A percentile compares a stretch with the other conserved stretches of the same genome.
Evolutionary conservation across 2,888 invertebrate genomes (phyloP).

Genomic region (Zhuqinia jingwanae): DNA sequence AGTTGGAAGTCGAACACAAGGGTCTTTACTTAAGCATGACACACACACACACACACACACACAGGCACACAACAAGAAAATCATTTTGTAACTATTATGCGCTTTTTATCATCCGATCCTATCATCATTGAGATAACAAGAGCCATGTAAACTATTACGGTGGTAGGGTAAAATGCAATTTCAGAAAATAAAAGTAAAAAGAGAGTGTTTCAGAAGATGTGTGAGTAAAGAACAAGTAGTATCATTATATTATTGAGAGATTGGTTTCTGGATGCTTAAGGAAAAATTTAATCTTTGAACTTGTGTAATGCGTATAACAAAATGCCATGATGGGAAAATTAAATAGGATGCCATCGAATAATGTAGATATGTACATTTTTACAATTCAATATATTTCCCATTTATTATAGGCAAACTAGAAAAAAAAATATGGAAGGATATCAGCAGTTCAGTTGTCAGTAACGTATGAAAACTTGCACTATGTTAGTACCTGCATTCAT

Average conservation of each 20-base stretch:
- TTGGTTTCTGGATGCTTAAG: neutral
- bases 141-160: neutral
- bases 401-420: too few species aligned
- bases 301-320: neutral
- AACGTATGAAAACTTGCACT: too few species aligned
- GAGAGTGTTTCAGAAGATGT: neutral
- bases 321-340: too few species aligned
- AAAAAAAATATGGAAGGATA: too few species aligned
- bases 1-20: neutral
- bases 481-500: neutral
- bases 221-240: too few species aligned
- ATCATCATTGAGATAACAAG: slow-evolving; percentile 46
- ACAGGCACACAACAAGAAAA: slow-evolving; percentile 21
- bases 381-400: too few species aligned
- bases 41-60: too few species aligned
- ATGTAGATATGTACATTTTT: neutral
- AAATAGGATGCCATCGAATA: neutral
- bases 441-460: too few species aligned
- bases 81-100: slow-evolving; percentile 48
- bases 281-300: neutral
- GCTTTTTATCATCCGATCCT: slow-evolving; percentile 33
- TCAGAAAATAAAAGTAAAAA: slow-evolving; percentile 24
- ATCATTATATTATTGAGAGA: slow-evolving; percentile 39
- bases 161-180: slow-evolving; percentile 27
- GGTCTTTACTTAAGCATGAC: slow-evolving; percentile 13